Evolutionary conservation across 1,140 invertebrate species (phyloP).

Genomic region (Caenorhabditis brenneri): DNA sequence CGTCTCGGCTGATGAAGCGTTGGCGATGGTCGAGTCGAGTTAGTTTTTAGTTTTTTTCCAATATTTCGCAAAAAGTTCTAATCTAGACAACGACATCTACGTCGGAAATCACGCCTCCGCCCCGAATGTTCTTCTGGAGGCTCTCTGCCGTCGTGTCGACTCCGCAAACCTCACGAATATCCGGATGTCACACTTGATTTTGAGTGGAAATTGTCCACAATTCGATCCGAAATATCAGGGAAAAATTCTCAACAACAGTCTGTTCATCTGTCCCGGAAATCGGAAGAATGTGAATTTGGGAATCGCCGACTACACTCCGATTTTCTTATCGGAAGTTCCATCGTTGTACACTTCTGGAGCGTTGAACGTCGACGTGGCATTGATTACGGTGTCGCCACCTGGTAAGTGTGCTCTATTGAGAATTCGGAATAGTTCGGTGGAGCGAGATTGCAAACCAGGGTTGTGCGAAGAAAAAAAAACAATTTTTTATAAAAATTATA

Average conservation of each 20-base stretch:
- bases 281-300: slow-evolving; percentile 1
- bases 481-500: no score
- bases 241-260: slow-evolving; percentile 59
- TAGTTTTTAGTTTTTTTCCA: background rate
- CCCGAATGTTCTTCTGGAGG: slow-evolving; percentile 54
- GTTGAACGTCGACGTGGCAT: slow-evolving; percentile 82
- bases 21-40: slow-evolving; percentile 2
- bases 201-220: slow-evolving; percentile 42
- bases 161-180: slow-evolving; percentile 48
- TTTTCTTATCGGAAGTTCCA: slow-evolving; percentile 90
- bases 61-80: background rate
- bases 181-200: slow-evolving; percentile 55
- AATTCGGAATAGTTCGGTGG: no score
- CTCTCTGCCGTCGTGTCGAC: slow-evolving; percentile 39
- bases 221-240: slow-evolving; percentile 45
- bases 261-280: slow-evolving; percentile 56
- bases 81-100: slow-evolving; percentile 44
- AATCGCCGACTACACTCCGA: slow-evolving; percentile 83
- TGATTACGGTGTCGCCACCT: slow-evolving; percentile 86
- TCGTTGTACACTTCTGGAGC: slow-evolving; percentile 83
- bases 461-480: no score
- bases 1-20: background rate
- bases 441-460: no score
- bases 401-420: no score
- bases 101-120: slow-evolving; percentile 46